phyloP scores from a whole-genome alignment of 2,888 invertebrate species.

The Helobdella robusta region DNA sequence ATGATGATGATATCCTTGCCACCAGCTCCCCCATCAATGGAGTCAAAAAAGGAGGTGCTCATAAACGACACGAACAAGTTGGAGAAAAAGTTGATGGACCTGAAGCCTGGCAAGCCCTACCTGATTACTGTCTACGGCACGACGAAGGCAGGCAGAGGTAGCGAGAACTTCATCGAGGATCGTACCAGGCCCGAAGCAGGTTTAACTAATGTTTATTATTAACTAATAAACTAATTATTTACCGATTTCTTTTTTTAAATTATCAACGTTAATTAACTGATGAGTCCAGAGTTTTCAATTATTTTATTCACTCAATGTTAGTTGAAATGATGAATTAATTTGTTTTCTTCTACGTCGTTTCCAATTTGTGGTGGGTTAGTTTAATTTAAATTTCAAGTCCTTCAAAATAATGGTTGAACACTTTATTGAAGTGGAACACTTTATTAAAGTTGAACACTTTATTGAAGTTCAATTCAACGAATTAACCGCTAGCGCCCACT shows the following conservation, averaged over 20 bases:
- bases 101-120: conserved; percentile 12
- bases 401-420: too few relatives aligned
- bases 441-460: too few relatives aligned
- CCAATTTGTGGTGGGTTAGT: too few relatives aligned
- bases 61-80: conserved; percentile 13
- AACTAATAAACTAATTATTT: neutral
- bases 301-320: too few relatives aligned
- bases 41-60: conserved; percentile 4
- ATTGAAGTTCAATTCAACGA: neutral
- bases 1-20: too few relatives aligned
- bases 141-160: conserved; percentile 18
- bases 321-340: too few relatives aligned
- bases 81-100: conserved; percentile 18
- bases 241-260: neutral
- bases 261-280: too few relatives aligned
- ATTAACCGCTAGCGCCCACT: neutral
- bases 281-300: too few relatives aligned
- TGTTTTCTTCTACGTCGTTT: too few relatives aligned
- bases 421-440: too few relatives aligned
- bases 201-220: neutral
- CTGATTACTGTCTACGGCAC: conserved; percentile 12
- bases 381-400: too few relatives aligned
- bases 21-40: conserved; percentile 18
- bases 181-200: conserved; percentile 13
- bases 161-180: conserved; percentile 8